Percentiles rank a stretch among this genome's conserved stretches.
phyloP scores from a whole-genome alignment of 2,113 vertebrate genomes.

The Neogobius melanostomus region DNA sequence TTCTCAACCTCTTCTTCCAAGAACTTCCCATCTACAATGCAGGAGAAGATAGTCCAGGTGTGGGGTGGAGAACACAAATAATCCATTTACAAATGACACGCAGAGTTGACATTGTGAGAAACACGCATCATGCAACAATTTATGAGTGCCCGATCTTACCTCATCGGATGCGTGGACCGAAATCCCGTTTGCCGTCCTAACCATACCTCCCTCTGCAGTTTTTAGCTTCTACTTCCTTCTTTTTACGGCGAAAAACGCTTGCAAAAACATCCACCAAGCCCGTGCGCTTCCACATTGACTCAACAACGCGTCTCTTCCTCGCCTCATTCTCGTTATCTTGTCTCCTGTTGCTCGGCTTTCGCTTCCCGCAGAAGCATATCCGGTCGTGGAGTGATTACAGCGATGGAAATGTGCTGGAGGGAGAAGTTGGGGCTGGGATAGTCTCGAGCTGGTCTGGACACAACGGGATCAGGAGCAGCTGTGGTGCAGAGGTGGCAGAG shows the following conservation, averaged over 20 bases:
- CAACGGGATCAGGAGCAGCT: conserved; percentile 2
- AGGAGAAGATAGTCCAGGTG: neutral
- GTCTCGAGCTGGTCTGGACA: conserved; percentile 12
- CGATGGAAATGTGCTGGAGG: conserved; percentile 1
- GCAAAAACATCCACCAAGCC: conserved; percentile 2
- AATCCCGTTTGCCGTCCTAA: neutral
- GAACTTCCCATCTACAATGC: conserved; percentile 31
- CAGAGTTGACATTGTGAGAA: neutral
- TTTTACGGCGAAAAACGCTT: conserved; percentile 12
- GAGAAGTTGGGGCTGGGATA: neutral
- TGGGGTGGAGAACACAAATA: neutral
- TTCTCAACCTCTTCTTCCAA: conserved; percentile 16
- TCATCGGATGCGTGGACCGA: conserved; percentile 17
- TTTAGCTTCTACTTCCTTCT: conserved; percentile 21
- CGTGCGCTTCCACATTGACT: neutral
- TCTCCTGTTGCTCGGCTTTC: conserved; percentile 11
- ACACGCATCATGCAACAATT: neutral
- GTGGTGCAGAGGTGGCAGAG: conserved; percentile 6
- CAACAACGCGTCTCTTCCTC: conserved; percentile 16
- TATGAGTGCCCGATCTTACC: conserved; percentile 18
- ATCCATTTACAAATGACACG: too few species aligned
- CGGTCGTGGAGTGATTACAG: conserved; percentile 13
- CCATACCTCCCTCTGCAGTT: conserved; percentile 32
- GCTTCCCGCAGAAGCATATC: conserved; percentile 29
- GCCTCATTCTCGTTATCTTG: conserved; percentile 18